A percentile compares a stretch with the other conserved stretches of the same genome.
These are phyloP conservation scores for Lottia gigantea DNA, from an alignment of 2,888 invertebrate species.

Conservation along the genomic window DNA sequence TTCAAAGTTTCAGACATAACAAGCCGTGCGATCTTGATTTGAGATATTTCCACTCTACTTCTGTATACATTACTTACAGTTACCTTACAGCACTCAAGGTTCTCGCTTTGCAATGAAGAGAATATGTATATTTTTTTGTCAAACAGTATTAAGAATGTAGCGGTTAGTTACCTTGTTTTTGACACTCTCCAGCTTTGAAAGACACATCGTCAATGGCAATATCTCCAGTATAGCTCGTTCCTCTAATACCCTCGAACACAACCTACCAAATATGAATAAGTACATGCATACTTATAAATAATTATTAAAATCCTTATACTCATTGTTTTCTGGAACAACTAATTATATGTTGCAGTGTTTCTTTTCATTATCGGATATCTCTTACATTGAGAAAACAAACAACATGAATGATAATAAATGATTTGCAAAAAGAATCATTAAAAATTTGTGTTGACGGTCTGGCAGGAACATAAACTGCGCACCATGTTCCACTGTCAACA, in stretches of 20 bases:
- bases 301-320: no score
- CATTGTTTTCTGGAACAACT: no score
- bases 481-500: no score
- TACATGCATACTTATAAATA: no score
- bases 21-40: constrained; percentile 18
- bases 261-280: constrained; percentile 35
- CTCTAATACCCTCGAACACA: constrained; percentile 60
- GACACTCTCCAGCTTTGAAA: constrained; percentile 36
- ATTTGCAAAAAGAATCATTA: constrained; percentile 19
- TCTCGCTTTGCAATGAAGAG: no score
- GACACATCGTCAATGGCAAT: constrained; percentile 61
- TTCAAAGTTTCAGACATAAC: no score
- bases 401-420: no score
- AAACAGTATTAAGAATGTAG: not conserved
- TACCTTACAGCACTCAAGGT: no score
- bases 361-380: not conserved
- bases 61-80: no score
- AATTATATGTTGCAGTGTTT: no score
- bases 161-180: constrained; percentile 31
- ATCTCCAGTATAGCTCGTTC: constrained; percentile 53
- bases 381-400: not conserved
- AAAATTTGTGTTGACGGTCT: not conserved
- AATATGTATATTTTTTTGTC: no score
- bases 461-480: no score
- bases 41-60: not conserved